phyloP scores from a whole-genome alignment of 2,888 invertebrate species.

The Helleia helle region DNA sequence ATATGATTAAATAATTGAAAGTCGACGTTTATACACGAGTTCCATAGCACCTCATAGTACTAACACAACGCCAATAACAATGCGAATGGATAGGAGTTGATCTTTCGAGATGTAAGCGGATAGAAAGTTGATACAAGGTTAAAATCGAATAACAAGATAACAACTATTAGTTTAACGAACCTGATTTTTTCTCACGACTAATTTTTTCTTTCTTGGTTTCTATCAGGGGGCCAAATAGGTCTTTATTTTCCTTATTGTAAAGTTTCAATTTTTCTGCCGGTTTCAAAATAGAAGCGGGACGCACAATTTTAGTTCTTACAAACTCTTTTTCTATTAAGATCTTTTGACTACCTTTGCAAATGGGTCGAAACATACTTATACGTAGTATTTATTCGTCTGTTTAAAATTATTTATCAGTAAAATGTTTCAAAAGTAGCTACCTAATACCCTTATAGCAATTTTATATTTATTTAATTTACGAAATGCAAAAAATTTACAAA shows the following conservation, averaged over 20 bases:
- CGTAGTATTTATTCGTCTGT: too few species aligned
- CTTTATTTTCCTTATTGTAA: conserved; percentile 64
- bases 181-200: conserved; percentile 45
- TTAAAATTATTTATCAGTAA: too few species aligned
- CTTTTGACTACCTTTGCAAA: conserved; percentile 38
- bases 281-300: conserved; percentile 52
- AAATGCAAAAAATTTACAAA: too few species aligned
- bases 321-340: conserved; percentile 45
- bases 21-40: conserved; percentile 15
- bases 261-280: conserved; percentile 58
- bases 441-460: too few species aligned
- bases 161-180: conserved; percentile 32
- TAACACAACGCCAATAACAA: too few species aligned
- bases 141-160: conserved; percentile 22
- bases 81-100: conserved; percentile 1
- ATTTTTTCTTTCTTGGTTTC: conserved; percentile 62
- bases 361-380: conserved; percentile 57
- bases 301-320: conserved; percentile 54
- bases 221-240: conserved; percentile 61
- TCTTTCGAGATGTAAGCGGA: conserved; percentile 1
- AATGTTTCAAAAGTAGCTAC: too few species aligned
- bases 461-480: too few species aligned
- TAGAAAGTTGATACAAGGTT: conserved; percentile 34
- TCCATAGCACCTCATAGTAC: too few species aligned
- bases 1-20: conserved; percentile 48